Conservation (phyloP, 64 coral and sea anemone species). For the Stylophora pistillata region DNA sequence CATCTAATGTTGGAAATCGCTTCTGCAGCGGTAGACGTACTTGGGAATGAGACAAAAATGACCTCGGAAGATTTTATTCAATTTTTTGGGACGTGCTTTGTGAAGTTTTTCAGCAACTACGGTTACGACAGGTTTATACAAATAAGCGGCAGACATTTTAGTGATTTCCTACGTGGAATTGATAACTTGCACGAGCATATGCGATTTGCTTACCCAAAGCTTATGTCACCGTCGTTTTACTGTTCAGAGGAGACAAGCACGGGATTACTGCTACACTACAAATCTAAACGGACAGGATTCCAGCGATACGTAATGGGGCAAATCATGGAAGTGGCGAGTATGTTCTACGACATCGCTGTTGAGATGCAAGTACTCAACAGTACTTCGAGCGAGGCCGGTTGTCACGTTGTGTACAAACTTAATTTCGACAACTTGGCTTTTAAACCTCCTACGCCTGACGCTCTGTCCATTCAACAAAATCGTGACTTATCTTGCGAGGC, state of each 20-base stretch:
- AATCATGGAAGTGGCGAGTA: conserved; percentile 40
- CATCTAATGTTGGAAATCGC: conserved; percentile 59
- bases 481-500: conserved; percentile 38
- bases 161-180: conserved; percentile 76
- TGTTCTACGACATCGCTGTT: conserved; percentile 42
- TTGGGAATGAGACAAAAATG: conserved; percentile 60
- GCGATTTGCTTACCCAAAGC: conserved; percentile 83
- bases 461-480: neutral
- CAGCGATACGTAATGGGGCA: conserved; percentile 80
- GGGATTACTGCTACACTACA: conserved; percentile 75
- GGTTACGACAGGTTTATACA: conserved; percentile 81
- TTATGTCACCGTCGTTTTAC: conserved; percentile 76
- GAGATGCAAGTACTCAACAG: conserved; percentile 32
- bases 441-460: conserved; percentile 51
- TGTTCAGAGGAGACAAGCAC: conserved; percentile 78
- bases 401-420: conserved; percentile 62
- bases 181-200: conserved; percentile 90
- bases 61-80: conserved; percentile 72
- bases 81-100: conserved; percentile 83
- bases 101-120: conserved; percentile 90
- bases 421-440: conserved; percentile 74
- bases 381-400: neutral
- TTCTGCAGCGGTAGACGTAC: conserved; percentile 29
- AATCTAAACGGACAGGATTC: conserved; percentile 65
- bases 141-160: conserved; percentile 63